phyloP scores from a whole-genome alignment of 2,888 invertebrate species.

The Odontomyia ornata region DNA sequence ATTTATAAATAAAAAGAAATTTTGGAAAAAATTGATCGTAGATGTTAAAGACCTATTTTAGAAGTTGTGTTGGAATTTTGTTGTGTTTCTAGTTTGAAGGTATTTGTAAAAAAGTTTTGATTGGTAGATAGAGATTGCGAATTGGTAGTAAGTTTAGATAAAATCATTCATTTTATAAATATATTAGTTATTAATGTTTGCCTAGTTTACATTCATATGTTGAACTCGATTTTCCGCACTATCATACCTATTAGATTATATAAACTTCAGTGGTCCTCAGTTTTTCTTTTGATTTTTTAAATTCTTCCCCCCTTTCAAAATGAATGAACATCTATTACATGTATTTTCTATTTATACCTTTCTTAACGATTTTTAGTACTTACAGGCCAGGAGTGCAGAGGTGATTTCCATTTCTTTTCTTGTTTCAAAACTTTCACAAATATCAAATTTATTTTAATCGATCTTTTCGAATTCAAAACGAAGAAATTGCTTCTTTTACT shows the following conservation, averaged over 20 bases:
- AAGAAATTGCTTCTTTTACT: too few species aligned
- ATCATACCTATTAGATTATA: too few species aligned
- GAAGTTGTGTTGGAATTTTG: background rate
- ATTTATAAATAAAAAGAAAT: background rate
- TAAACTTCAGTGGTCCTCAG: too few species aligned
- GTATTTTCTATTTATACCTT: constrained; percentile 45
- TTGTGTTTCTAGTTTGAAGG: background rate
- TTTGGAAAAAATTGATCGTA: background rate
- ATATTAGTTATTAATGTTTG: background rate
- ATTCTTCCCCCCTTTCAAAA: background rate
- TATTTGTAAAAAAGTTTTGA: background rate
- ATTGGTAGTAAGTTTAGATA: constrained; percentile 12
- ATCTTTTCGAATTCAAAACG: background rate
- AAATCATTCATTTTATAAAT: too few species aligned
- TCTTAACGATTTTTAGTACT: constrained; percentile 59
- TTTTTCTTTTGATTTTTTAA: background rate
- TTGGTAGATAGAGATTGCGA: background rate
- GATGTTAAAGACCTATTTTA: background rate
- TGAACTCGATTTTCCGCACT: too few species aligned
- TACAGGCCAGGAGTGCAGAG: constrained; percentile 65
- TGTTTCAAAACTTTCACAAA: constrained; percentile 27
- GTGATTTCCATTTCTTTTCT: constrained; percentile 52
- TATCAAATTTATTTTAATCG: constrained; percentile 2
- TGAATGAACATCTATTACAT: constrained; percentile 32
- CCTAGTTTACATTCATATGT: constrained; percentile 9